A percentile compares a stretch with the other conserved stretches of the same genome.
Evolutionary conservation across 1,140 invertebrate genomes (phyloP).

Genomic region (Limonius californicus): DNA sequence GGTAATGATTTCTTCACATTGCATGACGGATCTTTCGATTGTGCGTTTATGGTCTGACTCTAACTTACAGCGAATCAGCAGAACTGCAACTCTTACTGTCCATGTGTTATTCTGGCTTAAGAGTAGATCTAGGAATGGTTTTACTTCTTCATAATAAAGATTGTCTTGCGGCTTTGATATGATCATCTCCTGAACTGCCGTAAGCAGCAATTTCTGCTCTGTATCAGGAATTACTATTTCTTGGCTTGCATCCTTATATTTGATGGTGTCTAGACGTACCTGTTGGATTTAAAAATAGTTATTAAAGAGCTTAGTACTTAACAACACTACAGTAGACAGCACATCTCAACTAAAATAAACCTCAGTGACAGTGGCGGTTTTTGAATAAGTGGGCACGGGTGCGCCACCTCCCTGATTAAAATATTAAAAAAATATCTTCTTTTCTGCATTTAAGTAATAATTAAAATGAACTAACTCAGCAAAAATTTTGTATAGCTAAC

Average conservation of each 20-base stretch:
- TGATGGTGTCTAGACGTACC: conserved; percentile 68
- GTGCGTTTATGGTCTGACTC: conserved; percentile 74
- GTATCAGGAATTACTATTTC: conserved; percentile 60
- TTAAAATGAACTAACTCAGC: too few relatives aligned
- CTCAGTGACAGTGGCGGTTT: too few relatives aligned
- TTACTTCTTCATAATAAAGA: conserved; percentile 72
- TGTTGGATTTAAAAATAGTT: too few relatives aligned
- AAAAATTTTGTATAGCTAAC: too few relatives aligned
- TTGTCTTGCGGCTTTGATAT: conserved; percentile 73
- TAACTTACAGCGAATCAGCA: conserved; percentile 70
- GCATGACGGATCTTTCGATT: conserved; percentile 81
- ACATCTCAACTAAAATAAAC: too few relatives aligned
- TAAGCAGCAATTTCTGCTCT: conserved; percentile 76
- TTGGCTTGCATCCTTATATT: conserved; percentile 53
- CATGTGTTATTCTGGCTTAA: conserved; percentile 61
- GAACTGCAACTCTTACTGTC: conserved; percentile 63
- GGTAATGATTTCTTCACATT: conserved; percentile 76
- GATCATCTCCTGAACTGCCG: conserved; percentile 63
- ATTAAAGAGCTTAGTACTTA: neutral
- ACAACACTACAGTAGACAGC: neutral
- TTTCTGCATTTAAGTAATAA: too few relatives aligned
- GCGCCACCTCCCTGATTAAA: too few relatives aligned
- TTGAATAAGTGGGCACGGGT: too few relatives aligned
- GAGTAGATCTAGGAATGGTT: conserved; percentile 70
- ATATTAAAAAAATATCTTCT: too few relatives aligned